Evolutionary conservation across 2,113 vertebrate species (phyloP).

Genomic region (Cyprinodon variegatus): DNA sequence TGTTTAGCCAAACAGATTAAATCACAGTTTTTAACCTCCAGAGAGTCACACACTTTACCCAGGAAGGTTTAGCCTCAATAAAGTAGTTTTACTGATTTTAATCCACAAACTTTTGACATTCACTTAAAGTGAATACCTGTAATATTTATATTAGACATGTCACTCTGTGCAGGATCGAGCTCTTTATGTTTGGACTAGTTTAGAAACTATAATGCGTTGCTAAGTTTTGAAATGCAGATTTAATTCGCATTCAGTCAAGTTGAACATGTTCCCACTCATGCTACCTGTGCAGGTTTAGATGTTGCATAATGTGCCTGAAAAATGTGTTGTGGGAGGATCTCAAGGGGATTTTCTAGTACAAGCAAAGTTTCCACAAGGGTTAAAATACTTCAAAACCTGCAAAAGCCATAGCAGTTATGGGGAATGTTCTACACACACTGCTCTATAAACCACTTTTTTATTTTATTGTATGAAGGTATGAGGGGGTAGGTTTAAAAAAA

Average conservation of each 20-base stretch:
- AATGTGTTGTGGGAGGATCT: not conserved
- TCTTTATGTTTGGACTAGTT: not conserved
- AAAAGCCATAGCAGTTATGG: too few relatives aligned
- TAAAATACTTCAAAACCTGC: not conserved
- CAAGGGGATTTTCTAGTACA: not conserved
- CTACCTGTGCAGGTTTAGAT: not conserved
- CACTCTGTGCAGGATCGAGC: not conserved
- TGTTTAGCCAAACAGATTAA: not conserved
- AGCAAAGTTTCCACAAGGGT: not conserved
- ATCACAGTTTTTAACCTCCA: not conserved
- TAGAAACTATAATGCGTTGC: not conserved
- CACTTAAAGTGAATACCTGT: not conserved
- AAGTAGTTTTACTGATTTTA: not conserved
- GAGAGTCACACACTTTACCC: not conserved
- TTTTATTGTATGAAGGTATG: too few relatives aligned
- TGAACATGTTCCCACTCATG: not conserved
- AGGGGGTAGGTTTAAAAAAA: too few relatives aligned
- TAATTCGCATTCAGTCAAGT: not conserved
- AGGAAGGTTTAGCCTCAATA: not conserved
- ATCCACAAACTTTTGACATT: not conserved
- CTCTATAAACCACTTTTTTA: too few relatives aligned
- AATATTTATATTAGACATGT: not conserved
- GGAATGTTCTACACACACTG: too few relatives aligned
- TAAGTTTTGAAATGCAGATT: not conserved
- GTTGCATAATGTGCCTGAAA: conserved; percentile 18